Evolutionary conservation across 2,113 vertebrate species (phyloP).

Genomic region (Myocastor coypus): DNA sequence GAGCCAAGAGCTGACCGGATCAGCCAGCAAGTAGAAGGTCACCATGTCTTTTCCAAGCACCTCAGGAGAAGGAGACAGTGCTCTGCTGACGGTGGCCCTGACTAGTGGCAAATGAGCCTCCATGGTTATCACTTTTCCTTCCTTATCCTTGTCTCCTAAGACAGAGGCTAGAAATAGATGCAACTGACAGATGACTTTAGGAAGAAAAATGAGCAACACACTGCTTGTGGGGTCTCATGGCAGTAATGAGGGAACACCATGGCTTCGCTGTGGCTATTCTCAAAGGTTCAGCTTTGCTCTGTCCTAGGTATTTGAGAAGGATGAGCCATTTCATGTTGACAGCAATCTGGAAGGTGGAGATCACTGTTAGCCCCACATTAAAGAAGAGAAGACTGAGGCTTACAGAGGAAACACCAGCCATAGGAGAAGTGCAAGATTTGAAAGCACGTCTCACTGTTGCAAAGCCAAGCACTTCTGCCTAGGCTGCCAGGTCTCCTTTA

Average conservation of each 20-base stretch:
- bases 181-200: constrained; percentile 79
- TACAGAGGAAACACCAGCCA: not conserved
- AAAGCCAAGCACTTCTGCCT: not conserved
- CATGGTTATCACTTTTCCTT: constrained; percentile 73
- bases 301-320: not conserved
- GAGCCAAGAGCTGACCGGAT: constrained; percentile 33
- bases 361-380: not conserved
- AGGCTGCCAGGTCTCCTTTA: not conserved
- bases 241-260: not conserved
- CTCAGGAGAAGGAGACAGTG: constrained; percentile 61
- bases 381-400: constrained; percentile 40
- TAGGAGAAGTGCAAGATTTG: not conserved
- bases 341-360: not conserved
- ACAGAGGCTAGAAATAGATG: constrained; percentile 79
- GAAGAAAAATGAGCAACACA: constrained; percentile 84
- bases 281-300: not conserved
- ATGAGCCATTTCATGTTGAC: not conserved
- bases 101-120: constrained; percentile 85
- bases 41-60: constrained; percentile 55
- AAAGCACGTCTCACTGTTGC: not conserved
- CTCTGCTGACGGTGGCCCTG: constrained; percentile 71
- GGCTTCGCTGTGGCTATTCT: not conserved
- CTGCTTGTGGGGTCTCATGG: not conserved
- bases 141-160: constrained; percentile 81
- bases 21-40: constrained; percentile 69